phyloP scores from a whole-genome alignment of 2,113 vertebrate species.

The Recurvirostra avosetta region DNA sequence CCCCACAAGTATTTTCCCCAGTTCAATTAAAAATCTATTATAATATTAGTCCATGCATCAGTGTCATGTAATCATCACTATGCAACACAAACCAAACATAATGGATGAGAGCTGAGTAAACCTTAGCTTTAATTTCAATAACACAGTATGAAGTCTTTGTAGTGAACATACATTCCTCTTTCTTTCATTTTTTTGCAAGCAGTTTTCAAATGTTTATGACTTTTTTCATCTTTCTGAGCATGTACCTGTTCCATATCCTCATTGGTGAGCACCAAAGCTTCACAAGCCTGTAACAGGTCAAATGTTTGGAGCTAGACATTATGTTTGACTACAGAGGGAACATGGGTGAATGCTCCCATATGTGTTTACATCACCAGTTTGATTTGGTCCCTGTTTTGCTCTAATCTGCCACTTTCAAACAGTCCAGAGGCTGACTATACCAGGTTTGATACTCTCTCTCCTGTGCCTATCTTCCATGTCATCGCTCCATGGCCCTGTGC shows the following conservation, averaged over 20 bases:
- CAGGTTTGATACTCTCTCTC: neutral
- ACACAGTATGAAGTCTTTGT: neutral
- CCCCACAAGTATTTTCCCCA: slow-evolving; percentile 20
- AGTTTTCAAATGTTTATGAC: neutral
- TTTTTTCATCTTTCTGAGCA: neutral
- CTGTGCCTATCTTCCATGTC: neutral
- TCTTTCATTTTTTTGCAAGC: neutral
- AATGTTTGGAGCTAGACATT: neutral
- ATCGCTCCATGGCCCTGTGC: accelerated
- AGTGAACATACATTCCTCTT: neutral
- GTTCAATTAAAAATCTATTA: slow-evolving; percentile 57
- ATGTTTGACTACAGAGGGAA: neutral
- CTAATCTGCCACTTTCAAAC: neutral
- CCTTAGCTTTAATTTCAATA: neutral
- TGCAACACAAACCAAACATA: neutral
- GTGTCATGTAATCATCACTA: neutral
- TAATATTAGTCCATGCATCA: slow-evolving; percentile 26
- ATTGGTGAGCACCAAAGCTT: neutral
- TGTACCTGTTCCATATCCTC: accelerated
- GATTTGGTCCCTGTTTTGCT: neutral
- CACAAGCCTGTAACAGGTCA: neutral
- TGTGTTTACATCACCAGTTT: neutral
- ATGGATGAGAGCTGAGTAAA: neutral
- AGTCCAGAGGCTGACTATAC: neutral
- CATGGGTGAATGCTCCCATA: accelerated